These are phyloP conservation scores for Hestina assimilis DNA, from an alignment of 1,140 invertebrate species.

Conservation along the genomic window DNA sequence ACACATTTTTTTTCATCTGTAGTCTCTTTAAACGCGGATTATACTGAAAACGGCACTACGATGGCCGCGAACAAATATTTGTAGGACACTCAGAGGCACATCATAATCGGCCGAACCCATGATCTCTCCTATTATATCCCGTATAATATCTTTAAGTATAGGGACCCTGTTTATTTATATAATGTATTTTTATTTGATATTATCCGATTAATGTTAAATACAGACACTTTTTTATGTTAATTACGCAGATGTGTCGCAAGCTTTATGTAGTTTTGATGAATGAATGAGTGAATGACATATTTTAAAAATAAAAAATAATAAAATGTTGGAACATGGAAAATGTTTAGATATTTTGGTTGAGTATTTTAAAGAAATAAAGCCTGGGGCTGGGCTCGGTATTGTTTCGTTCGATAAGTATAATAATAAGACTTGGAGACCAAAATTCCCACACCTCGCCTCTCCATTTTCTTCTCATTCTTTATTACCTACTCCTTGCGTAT, in stretches of 20 bases:
- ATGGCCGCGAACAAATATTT: slow-evolving; percentile 61
- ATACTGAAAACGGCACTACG: slow-evolving; percentile 43
- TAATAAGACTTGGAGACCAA: too few species aligned
- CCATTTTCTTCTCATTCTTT: too few species aligned
- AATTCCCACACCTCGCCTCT: too few species aligned
- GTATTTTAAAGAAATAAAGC: too few species aligned
- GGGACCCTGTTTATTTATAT: slow-evolving; percentile 17
- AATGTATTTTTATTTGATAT: slow-evolving; percentile 19
- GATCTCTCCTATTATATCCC: slow-evolving; percentile 47
- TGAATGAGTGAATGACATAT: neutral
- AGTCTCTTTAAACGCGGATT: slow-evolving; percentile 53
- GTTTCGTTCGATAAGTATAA: too few species aligned
- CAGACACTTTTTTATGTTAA: neutral
- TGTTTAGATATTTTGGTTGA: too few species aligned
- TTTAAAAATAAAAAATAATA: neutral
- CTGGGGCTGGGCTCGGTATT: too few species aligned
- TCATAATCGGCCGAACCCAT: slow-evolving; percentile 40
- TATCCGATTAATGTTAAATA: slow-evolving; percentile 12
- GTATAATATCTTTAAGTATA: slow-evolving; percentile 25
- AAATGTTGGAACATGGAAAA: too few species aligned
- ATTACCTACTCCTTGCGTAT: too few species aligned
- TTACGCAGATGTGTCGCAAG: slow-evolving; percentile 3
- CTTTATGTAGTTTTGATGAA: neutral
- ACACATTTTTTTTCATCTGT: slow-evolving; percentile 12
- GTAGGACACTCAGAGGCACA: slow-evolving; percentile 43